Evolutionary conservation across 2,113 vertebrate genomes (phyloP).

Genomic region (Solea senegalensis): DNA sequence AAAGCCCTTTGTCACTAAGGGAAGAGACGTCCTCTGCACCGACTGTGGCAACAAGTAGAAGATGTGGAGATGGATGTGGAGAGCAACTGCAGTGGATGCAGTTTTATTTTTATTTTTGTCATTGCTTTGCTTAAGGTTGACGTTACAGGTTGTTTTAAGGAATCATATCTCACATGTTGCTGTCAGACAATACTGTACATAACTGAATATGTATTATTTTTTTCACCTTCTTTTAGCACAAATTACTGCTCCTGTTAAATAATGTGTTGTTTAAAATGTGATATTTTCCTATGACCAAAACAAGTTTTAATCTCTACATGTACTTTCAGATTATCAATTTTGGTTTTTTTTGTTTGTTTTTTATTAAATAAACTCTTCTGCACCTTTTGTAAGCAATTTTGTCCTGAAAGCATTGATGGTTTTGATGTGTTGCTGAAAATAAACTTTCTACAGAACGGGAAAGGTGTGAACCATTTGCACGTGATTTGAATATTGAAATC

Average conservation of each 20-base stretch:
- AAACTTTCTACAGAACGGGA: slow-evolving; percentile 47
- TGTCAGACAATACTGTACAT: not conserved
- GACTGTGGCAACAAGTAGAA: slow-evolving; percentile 90
- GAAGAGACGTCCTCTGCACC: slow-evolving; percentile 89
- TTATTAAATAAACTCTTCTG: slow-evolving; percentile 13
- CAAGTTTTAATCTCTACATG: not conserved
- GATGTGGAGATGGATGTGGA: slow-evolving; percentile 12
- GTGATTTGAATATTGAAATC: not conserved
- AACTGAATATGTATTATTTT: not conserved
- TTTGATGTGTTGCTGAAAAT: slow-evolving; percentile 42
- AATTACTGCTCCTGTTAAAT: not conserved
- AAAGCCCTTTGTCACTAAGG: slow-evolving; percentile 90
- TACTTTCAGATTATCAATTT: slow-evolving; percentile 8
- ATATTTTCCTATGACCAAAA: slow-evolving; percentile 17
- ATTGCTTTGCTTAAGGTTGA: not conserved
- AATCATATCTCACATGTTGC: not conserved
- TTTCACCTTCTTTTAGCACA: not conserved
- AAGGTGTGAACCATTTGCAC: not conserved
- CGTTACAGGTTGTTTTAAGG: not conserved
- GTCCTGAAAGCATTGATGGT: not conserved
- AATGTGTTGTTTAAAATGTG: not conserved
- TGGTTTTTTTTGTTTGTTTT: slow-evolving; percentile 11
- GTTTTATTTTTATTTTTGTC: not conserved
- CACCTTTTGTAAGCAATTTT: slow-evolving; percentile 48
- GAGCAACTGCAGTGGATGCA: not conserved